Base-by-base conservation (phyloP, 2,888 invertebrate genomes). In the Lepidocyrtoides sp. region DNA sequence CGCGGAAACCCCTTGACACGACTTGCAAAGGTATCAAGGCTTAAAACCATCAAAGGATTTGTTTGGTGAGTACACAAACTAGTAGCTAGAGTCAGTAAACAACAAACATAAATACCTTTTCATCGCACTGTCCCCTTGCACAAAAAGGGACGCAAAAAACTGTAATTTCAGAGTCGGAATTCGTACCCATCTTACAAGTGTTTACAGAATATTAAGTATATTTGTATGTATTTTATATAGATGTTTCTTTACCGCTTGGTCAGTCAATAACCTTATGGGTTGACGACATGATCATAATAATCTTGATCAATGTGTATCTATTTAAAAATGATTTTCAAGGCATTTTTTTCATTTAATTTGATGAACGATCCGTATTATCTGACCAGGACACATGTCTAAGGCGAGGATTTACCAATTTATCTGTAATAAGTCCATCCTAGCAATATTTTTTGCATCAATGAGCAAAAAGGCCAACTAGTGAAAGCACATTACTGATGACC, bases 1-100 rank as follows among this genome's bases (percentile, higher is more conserved):
- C 66, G 3, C n/a, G 29, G 29, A 66, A 66, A 32, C 2, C 2
- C 66, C 66, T n/a, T 10, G 2, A 29, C 66, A 66, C n/a, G 32
- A n/a, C 14, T n/a, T 23, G 14, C 14, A n/a, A 32, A 66, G 66
- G 66, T n/a, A 66, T 66, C 32, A 66, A 29, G 3, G 66, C 66
- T 66, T 66, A 26, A 66, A 66, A 66, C 32, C 66, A 32, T 66
- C 66, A 66, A 66, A 66, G 66, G 66, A 66, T 66, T 60, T 66
- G 66, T 32, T 32, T 1, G 2, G 2, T 66, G 29, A 29, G 66
- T 3, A n/a, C 3, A 66, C 32, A 66, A 29, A 57, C 4, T 57
- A 66, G 26, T 1, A 60, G 60, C 26, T 14, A n/a, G 8, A 23
- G 20, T 60, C 26, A 23, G 26, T 14, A 60, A 60, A 60, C 60